These are phyloP conservation scores for Gerris lacustris DNA, from an alignment of 2,888 invertebrate genomes.

Conservation along the genomic window DNA sequence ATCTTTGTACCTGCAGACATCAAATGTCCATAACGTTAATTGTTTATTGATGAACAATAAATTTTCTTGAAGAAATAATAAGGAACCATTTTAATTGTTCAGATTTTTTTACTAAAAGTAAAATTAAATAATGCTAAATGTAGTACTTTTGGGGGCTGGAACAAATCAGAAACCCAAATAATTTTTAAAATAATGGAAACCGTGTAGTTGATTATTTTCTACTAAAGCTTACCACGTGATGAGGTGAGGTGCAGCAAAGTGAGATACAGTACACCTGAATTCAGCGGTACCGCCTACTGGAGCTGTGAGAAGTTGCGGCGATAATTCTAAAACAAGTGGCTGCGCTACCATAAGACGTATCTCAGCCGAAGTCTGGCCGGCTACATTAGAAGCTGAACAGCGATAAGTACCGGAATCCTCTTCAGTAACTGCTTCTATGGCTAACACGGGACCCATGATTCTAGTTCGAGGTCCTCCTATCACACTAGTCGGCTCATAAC, in stretches of 20 bases:
- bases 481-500: conserved; percentile 48
- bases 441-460: conserved; percentile 54
- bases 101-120: too few species aligned
- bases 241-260: conserved; percentile 42
- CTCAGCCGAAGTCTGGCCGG: conserved; percentile 57
- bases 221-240: conserved; percentile 22
- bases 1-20: conserved; percentile 49
- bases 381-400: conserved; percentile 55
- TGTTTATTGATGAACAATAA: too few species aligned
- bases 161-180: too few species aligned
- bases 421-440: conserved; percentile 56
- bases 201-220: too few species aligned
- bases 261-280: conserved; percentile 51
- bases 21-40: too few species aligned
- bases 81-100: too few species aligned
- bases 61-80: too few species aligned
- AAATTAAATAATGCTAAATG: too few species aligned
- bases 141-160: too few species aligned
- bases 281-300: conserved; percentile 63
- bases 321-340: conserved; percentile 43
- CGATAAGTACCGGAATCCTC: conserved; percentile 57
- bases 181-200: too few species aligned
- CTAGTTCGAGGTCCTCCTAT: conserved; percentile 52
- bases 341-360: conserved; percentile 52
- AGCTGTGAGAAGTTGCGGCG: conserved; percentile 52